A percentile compares a stretch with the other conserved stretches of the same genome.
These are phyloP conservation scores for Morpho achilles DNA, from an alignment of 2,888 invertebrate species.

Conservation along the genomic window DNA sequence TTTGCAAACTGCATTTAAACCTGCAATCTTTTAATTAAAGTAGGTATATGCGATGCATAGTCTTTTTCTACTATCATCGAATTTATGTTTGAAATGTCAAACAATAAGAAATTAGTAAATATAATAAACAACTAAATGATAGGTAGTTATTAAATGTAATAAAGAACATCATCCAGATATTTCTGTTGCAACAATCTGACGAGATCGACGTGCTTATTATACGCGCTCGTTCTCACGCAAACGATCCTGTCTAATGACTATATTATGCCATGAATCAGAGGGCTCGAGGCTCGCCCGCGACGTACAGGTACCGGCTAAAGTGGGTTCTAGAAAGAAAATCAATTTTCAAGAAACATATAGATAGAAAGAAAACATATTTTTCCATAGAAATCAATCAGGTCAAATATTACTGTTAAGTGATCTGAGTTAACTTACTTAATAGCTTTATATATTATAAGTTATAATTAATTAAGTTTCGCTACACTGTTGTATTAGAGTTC, in stretches of 20 bases:
- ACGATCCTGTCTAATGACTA: slow-evolving; percentile 40
- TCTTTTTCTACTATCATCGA: too few species aligned
- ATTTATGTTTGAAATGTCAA: too few species aligned
- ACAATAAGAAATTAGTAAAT: background rate
- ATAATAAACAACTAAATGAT: background rate
- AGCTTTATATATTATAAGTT: too few species aligned
- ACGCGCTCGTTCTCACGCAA: slow-evolving; percentile 35
- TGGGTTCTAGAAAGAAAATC: background rate
- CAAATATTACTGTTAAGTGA: too few species aligned
- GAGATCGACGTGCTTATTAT: slow-evolving; percentile 13
- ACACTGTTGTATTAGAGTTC: too few species aligned
- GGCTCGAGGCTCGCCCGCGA: slow-evolving; percentile 31
- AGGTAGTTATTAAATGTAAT: background rate
- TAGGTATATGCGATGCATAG: too few species aligned
- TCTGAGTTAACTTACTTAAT: too few species aligned
- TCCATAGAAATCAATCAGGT: too few species aligned
- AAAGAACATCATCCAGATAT: slow-evolving; percentile 11
- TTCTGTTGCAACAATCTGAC: slow-evolving; percentile 14
- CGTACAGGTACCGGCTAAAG: slow-evolving; percentile 15
- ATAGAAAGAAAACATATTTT: background rate
- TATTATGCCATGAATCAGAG: slow-evolving; percentile 43
- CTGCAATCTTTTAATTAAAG: too few species aligned
- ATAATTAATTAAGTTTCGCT: too few species aligned
- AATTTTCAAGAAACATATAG: slow-evolving; percentile 8
- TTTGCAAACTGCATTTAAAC: too few species aligned